Conservation (phyloP, 2,797 vertebrate genomes). For the Pogoniulus pusillus region DNA sequence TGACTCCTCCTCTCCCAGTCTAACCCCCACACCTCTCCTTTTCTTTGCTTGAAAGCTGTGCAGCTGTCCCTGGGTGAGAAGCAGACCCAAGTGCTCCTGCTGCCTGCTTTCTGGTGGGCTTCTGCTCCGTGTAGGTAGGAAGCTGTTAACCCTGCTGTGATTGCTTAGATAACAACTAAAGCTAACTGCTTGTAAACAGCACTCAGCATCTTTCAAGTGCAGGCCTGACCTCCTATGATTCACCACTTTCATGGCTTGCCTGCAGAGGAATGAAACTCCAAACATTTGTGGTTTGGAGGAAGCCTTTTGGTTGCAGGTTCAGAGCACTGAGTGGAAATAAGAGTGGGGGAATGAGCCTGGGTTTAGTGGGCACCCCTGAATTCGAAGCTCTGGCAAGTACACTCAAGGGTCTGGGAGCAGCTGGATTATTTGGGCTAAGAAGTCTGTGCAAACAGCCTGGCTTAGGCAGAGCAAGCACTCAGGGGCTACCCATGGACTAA, state of each 20-base stretch:
- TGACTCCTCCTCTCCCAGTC: too few relatives aligned
- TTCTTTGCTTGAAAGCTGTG: too few relatives aligned
- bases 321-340: not conserved
- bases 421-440: slow-evolving; percentile 32
- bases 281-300: slow-evolving; percentile 44
- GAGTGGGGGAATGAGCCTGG: not conserved
- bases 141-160: slow-evolving; percentile 8
- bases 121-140: not conserved
- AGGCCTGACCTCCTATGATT: not conserved
- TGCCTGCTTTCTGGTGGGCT: not conserved
- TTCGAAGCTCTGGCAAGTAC: not conserved
- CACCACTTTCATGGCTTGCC: not conserved
- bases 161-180: not conserved
- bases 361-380: not conserved
- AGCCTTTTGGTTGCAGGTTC: not conserved
- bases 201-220: not conserved
- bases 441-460: not conserved
- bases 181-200: not conserved
- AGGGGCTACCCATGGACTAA: not conserved
- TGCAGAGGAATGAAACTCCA: not conserved
- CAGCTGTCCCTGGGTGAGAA: not conserved
- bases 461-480: not conserved
- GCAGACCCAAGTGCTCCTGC: not conserved
- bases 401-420: not conserved
- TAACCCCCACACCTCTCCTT: too few relatives aligned